These are phyloP conservation scores for Spheniscus humboldti DNA, from an alignment of 2,797 vertebrate genomes.

Conservation along the genomic window DNA sequence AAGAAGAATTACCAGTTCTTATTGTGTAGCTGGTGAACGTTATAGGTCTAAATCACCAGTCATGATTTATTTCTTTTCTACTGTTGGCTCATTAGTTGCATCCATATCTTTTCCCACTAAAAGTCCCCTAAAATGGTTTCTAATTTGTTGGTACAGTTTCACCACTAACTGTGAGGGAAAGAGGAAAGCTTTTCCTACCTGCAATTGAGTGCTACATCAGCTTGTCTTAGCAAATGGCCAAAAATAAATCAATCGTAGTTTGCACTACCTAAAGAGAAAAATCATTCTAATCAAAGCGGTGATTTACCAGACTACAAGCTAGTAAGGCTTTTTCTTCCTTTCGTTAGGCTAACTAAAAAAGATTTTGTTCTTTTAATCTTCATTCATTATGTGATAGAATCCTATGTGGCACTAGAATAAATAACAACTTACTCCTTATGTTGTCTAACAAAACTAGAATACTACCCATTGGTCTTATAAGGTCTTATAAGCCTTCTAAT, in stretches of 20 bases:
- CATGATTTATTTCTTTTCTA: neutral
- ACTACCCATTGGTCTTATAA: neutral
- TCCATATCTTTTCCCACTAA: neutral
- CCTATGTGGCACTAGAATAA: neutral
- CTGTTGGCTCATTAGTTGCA: neutral
- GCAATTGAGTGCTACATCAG: slow-evolving; percentile 9
- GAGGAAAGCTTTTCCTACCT: neutral
- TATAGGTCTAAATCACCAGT: neutral
- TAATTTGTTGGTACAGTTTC: slow-evolving; percentile 24
- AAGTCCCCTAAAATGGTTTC: slow-evolving; percentile 12
- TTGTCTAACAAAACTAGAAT: neutral
- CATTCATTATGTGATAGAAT: neutral
- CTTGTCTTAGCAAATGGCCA: slow-evolving; percentile 29
- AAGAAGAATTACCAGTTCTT: neutral
- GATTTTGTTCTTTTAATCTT: neutral
- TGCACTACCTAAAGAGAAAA: slow-evolving; percentile 26
- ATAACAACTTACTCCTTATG: neutral
- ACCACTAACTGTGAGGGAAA: neutral
- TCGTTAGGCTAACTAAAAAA: neutral
- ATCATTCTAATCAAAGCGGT: slow-evolving; percentile 39
- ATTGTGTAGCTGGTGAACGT: neutral
- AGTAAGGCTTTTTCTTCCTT: neutral
- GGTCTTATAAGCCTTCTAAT: neutral
- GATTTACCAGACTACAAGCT: neutral
- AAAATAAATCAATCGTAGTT: slow-evolving; percentile 40